Conservation (phyloP, 2,888 invertebrate species). For the Daptonema setosum region DNA sequence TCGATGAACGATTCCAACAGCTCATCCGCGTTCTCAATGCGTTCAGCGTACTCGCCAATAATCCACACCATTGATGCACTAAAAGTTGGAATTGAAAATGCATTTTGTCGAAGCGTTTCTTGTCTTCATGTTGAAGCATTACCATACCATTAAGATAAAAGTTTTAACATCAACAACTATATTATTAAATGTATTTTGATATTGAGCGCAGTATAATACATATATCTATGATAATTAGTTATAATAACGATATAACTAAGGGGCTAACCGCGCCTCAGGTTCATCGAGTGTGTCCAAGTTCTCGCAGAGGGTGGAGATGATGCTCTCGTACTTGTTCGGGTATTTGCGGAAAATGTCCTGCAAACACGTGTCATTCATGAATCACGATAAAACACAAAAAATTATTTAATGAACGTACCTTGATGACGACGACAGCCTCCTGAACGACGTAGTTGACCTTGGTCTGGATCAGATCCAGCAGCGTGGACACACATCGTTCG, state of each 20-base stretch:
- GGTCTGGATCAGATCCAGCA: conserved; percentile 90
- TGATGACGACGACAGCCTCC: conserved; percentile 97
- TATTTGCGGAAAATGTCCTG: conserved; percentile 48
- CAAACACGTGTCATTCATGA: conserved; percentile 3
- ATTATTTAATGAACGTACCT: conserved; percentile 32
- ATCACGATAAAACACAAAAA: not conserved
- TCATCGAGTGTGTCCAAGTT: conserved; percentile 95
- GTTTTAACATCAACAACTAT: no score
- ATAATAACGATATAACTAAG: no score
- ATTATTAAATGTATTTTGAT: no score
- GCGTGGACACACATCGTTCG: conserved; percentile 87
- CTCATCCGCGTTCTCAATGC: conserved; percentile 97
- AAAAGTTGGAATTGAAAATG: not conserved
- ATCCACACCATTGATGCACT: conserved; percentile 20
- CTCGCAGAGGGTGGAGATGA: conserved; percentile 93
- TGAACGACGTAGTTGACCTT: conserved; percentile 99
- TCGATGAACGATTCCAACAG: conserved; percentile 89
- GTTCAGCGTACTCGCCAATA: conserved; percentile 68
- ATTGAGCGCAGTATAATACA: no score
- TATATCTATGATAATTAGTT: no score
- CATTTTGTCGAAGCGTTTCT: not conserved
- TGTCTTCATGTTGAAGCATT: no score
- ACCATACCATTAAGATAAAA: no score
- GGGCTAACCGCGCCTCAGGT: conserved; percentile 60
- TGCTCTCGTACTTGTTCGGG: conserved; percentile 97